A percentile compares a stretch with the other conserved stretches of the same genome.
Conservation (phyloP, 2,888 invertebrate species). For the Pseudoips prasinana region DNA sequence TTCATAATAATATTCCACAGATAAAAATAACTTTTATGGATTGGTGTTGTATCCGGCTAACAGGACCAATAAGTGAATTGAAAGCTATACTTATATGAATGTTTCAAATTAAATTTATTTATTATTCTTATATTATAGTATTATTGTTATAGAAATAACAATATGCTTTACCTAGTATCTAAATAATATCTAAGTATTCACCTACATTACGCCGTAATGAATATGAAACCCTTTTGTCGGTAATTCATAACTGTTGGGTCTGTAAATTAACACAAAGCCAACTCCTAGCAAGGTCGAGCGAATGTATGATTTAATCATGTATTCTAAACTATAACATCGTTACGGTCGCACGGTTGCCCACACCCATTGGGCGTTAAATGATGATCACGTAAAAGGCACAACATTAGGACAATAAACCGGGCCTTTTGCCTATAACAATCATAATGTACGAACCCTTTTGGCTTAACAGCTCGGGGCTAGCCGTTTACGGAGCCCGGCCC, state of each 20-base stretch:
- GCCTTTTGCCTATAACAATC: conserved; percentile 68
- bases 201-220: too few species aligned
- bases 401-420: conserved; percentile 68
- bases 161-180: too few species aligned
- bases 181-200: too few species aligned
- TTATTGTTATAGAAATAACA: too few species aligned
- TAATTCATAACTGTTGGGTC: conserved; percentile 3
- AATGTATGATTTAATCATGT: conserved; percentile 39
- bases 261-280: conserved; percentile 7
- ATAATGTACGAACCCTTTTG: conserved; percentile 68
- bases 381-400: conserved; percentile 65
- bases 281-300: conserved; percentile 23
- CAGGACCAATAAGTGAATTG: too few species aligned
- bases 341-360: conserved; percentile 35
- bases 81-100: too few species aligned
- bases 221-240: too few species aligned
- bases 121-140: too few species aligned
- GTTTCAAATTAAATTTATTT: too few species aligned
- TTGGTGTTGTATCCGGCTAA: too few species aligned
- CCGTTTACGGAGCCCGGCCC: conserved; percentile 41
- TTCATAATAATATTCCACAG: too few species aligned
- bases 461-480: conserved; percentile 41
- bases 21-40: too few species aligned
- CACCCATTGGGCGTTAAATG: conserved; percentile 52
- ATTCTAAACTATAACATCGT: conserved; percentile 43